These are phyloP conservation scores for Microcebus lehilahytsara DNA, from an alignment of 2,113 vertebrate genomes.

Conservation along the genomic window DNA sequence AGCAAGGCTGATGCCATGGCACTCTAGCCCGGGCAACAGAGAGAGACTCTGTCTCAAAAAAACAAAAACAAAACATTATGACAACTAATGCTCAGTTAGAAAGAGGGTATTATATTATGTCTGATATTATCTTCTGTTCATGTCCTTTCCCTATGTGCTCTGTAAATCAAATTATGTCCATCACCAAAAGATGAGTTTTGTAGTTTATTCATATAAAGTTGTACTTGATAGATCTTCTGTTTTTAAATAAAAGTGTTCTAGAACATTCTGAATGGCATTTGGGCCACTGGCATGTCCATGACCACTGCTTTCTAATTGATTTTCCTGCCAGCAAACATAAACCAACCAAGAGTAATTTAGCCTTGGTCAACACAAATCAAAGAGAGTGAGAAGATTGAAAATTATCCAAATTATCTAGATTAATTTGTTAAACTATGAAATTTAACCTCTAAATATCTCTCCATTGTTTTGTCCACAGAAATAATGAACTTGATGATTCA, in stretches of 20 bases:
- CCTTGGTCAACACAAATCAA: neutral
- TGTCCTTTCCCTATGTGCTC: neutral
- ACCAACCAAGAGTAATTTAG: neutral
- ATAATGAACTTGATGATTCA: neutral
- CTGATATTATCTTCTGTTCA: neutral
- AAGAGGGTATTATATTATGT: neutral
- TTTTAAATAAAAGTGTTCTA: neutral
- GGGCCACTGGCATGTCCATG: neutral
- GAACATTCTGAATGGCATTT: neutral
- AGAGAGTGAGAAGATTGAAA: neutral
- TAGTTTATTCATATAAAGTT: neutral
- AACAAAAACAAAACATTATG: neutral
- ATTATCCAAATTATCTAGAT: constrained; percentile 2
- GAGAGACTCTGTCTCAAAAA: no score
- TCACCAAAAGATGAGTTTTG: constrained; percentile 1
- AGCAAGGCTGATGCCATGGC: no score
- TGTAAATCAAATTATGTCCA: neutral
- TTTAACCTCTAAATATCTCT: neutral
- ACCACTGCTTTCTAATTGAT: neutral
- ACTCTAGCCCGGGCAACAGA: no score
- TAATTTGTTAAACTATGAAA: neutral
- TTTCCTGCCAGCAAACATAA: neutral
- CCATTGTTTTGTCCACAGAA: neutral
- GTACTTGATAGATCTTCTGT: neutral
- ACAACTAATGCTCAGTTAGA: neutral